Conservation (phyloP, 2,113 vertebrate species). For the Galbula dea region DNA sequence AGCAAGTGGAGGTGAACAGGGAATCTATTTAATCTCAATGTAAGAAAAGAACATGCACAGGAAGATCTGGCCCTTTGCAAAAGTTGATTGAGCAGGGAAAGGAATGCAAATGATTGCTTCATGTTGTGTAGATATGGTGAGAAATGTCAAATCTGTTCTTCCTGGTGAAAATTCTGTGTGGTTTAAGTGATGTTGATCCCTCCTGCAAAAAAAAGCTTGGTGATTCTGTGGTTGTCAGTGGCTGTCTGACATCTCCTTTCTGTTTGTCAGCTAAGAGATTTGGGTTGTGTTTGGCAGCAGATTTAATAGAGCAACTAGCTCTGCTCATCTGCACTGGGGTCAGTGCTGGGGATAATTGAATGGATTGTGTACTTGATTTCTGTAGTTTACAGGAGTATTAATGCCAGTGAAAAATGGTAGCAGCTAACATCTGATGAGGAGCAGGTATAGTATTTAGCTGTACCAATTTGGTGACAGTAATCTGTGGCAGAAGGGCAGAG, state of each 20-base stretch:
- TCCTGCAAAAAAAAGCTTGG: not conserved
- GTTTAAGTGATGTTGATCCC: not conserved
- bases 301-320: not conserved
- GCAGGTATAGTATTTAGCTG: not conserved
- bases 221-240: not conserved
- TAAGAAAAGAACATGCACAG: not conserved
- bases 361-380: not conserved
- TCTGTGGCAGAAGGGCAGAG: not conserved
- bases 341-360: not conserved
- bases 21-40: not conserved
- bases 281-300: constrained; percentile 2
- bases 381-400: not conserved
- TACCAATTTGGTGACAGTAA: not conserved
- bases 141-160: not conserved
- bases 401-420: not conserved
- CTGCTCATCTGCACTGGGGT: not conserved
- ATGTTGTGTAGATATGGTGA: not conserved
- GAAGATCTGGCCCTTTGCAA: not conserved
- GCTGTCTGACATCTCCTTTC: not conserved
- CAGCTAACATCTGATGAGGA: not conserved
- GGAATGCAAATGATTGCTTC: not conserved
- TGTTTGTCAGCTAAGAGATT: not conserved
- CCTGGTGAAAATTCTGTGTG: not conserved
- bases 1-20: not conserved
- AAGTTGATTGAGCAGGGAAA: not conserved